Evolutionary conservation across 2,888 invertebrate species (phyloP), one percentile per base, ranked within the genome.

Genomic region (Sinhomidia bicolor): DNA sequence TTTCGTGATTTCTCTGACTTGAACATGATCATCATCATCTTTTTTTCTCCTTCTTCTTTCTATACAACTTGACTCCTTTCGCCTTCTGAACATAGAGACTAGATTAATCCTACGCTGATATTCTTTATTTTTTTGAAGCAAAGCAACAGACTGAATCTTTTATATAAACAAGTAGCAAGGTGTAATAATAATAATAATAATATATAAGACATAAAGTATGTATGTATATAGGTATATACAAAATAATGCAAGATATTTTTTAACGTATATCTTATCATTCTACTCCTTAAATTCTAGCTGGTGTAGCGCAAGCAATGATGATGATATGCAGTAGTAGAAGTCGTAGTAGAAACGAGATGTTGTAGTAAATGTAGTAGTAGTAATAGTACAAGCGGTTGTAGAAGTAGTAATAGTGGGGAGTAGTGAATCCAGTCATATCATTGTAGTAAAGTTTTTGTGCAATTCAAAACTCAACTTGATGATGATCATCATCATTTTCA

Each of bases 381-480:
- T 60, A 26, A 26, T 60, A 26, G 62, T 29, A 62, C 29, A 29
- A 29, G n/a, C 32, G 10, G 62, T 62, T 29, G 32, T 62, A 17
- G 14, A 12, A 29, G 14, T 62, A 62, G 17, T 9, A 57, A 17
- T 54, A 47, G 47, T 47, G 36, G 7, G 7, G 36, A 7, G 47
- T 54, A n/a, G 6, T 57, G 57, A 23, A 57, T 57, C 57, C 57
- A 57, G 57, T 57, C 20, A 57, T 57, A 57, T 14, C 47, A 57
- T 23, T 62, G 29, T 62, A 26, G 29, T 62, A 62, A 57, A 62
- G 32, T 17, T 62, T 62, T 29, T 62, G 62, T 29, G 32, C n/a
- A 62, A 62, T 26, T 29, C 62, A 62, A 62, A 32, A 29, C 9
- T 29, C 26, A 62, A 26, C 62, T 60, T 17, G 14, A 62, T 10